A percentile compares a stretch with the other conserved stretches of the same genome.
Conservation (phyloP, 2,797 vertebrate genomes). For the Myotis daubentonii region DNA sequence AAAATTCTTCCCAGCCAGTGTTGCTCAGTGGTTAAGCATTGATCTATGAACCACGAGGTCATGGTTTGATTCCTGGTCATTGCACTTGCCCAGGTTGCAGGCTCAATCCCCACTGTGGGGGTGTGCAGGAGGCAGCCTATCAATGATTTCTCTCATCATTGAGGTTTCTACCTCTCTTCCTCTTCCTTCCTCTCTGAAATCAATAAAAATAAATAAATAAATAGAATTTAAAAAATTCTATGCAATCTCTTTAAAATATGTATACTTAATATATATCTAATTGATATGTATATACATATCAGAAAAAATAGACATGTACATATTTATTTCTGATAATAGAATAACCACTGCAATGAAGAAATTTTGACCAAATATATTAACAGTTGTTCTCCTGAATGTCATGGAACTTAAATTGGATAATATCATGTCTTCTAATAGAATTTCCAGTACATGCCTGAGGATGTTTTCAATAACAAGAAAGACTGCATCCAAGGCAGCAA, state of each 20-base stretch:
- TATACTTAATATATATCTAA: background rate
- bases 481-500: background rate
- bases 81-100: too few relatives aligned
- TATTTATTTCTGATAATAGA: background rate
- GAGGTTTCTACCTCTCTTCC: too few relatives aligned
- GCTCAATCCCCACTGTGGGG: too few relatives aligned
- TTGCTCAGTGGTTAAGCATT: too few relatives aligned
- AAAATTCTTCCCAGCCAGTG: background rate
- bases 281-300: background rate
- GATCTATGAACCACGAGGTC: too few relatives aligned
- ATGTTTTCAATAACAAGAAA: slow-evolving; percentile 16
- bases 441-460: background rate
- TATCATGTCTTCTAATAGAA: background rate
- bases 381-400: background rate
- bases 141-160: too few relatives aligned
- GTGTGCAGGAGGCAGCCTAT: too few relatives aligned
- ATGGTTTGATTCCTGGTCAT: too few relatives aligned
- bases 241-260: background rate
- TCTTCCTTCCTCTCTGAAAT: too few relatives aligned
- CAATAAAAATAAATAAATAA: too few relatives aligned
- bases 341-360: background rate
- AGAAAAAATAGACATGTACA: background rate
- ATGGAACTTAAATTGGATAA: background rate
- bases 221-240: background rate
- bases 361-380: background rate